These are phyloP conservation scores for Nipponacmea schrenckii DNA, from an alignment of 2,888 invertebrate genomes.

Conservation along the genomic window DNA sequence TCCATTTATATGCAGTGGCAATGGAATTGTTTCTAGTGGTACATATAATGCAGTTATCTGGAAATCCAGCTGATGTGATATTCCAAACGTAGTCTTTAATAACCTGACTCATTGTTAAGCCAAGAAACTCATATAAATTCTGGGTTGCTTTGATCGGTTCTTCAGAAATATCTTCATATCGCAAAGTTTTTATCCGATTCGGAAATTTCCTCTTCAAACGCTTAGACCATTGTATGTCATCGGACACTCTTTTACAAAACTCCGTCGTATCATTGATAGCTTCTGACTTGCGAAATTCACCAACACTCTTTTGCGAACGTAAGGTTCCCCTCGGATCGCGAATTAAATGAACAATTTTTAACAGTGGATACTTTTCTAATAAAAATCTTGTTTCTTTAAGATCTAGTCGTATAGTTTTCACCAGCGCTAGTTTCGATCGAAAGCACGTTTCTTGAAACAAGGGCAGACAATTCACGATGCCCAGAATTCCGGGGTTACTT, in stretches of 20 bases:
- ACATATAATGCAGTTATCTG: slow-evolving; percentile 10
- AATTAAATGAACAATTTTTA: slow-evolving; percentile 28
- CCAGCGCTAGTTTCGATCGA: not conserved
- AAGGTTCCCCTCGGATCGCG: slow-evolving; percentile 26
- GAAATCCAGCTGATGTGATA: slow-evolving; percentile 16
- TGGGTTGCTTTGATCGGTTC: slow-evolving; percentile 15
- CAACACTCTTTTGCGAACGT: slow-evolving; percentile 15
- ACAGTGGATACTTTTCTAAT: slow-evolving; percentile 17
- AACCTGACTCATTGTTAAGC: slow-evolving; percentile 1
- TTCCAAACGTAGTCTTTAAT: slow-evolving; percentile 26
- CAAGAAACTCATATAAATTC: slow-evolving; percentile 21
- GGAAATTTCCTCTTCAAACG: slow-evolving; percentile 6
- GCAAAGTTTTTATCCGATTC: slow-evolving; percentile 18
- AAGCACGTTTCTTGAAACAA: slow-evolving; percentile 15
- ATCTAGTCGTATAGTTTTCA: slow-evolving; percentile 23
- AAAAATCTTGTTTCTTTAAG: slow-evolving; percentile 17
- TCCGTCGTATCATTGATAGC: not conserved
- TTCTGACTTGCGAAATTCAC: not conserved
- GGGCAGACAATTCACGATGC: slow-evolving; percentile 8
- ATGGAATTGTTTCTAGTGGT: slow-evolving; percentile 20
- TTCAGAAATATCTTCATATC: slow-evolving; percentile 29
- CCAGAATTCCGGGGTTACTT: not conserved
- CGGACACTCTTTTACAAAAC: slow-evolving; percentile 8
- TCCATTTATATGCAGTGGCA: slow-evolving; percentile 23
- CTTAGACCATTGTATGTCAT: slow-evolving; percentile 9